These are phyloP conservation scores for Halyomorpha halys DNA, from an alignment of 1,140 invertebrate genomes.

Conservation along the genomic window DNA sequence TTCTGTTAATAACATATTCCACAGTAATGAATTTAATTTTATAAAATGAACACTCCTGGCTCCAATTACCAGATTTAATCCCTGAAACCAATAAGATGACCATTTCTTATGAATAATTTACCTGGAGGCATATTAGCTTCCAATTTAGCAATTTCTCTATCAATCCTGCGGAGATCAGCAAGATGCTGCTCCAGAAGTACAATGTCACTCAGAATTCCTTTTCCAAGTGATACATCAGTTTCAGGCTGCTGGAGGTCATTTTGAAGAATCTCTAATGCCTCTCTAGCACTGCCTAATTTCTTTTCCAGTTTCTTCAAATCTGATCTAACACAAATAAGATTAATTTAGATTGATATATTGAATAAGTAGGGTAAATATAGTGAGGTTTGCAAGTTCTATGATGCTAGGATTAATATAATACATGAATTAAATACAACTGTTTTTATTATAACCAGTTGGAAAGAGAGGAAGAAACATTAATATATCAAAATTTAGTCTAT, in stretches of 20 bases:
- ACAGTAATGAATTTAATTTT: too few species aligned
- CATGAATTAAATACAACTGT: too few species aligned
- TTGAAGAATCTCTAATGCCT: constrained; percentile 41
- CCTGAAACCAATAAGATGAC: too few species aligned
- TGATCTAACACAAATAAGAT: constrained; percentile 31
- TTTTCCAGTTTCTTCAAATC: constrained; percentile 34
- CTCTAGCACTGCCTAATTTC: constrained; percentile 34
- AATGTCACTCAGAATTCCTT: constrained; percentile 50
- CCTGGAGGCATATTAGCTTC: constrained; percentile 37
- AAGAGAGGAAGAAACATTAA: too few species aligned
- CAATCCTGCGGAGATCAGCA: constrained; percentile 42
- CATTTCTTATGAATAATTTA: constrained; percentile 22
- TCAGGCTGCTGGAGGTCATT: constrained; percentile 44
- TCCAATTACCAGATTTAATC: too few species aligned
- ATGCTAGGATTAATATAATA: too few species aligned
- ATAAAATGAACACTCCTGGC: too few species aligned
- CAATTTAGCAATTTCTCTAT: constrained; percentile 37
- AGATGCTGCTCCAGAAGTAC: constrained; percentile 51
- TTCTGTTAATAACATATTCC: too few species aligned
- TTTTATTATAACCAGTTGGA: too few species aligned
- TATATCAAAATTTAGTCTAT: too few species aligned
- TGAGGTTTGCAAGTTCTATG: too few species aligned
- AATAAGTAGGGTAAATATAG: too few species aligned
- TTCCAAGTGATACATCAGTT: constrained; percentile 44
- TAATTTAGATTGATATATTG: neutral